Percentiles rank a stretch among this genome's conserved stretches.
These are phyloP conservation scores for Deilephila porcellus DNA, from an alignment of 2,888 invertebrate genomes.

Conservation along the genomic window DNA sequence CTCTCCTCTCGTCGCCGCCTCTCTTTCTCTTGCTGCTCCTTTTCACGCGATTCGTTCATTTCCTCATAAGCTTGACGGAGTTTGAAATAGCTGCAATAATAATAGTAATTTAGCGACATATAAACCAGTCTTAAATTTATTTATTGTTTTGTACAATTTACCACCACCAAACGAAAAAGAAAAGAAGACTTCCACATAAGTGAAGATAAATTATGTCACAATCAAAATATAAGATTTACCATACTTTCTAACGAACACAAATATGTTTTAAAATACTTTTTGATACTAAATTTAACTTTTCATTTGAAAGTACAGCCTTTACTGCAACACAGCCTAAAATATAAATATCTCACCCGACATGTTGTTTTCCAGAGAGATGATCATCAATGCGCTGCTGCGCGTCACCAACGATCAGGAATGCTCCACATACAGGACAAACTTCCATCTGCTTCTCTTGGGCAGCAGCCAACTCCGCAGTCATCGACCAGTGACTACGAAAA, in stretches of 20 bases:
- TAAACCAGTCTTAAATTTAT: neutral
- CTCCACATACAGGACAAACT: slow-evolving; percentile 99
- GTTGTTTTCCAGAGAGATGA: slow-evolving; percentile 99
- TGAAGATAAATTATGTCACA: too few species aligned
- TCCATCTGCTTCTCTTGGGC: slow-evolving; percentile 99
- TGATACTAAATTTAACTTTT: too few species aligned
- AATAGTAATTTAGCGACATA: neutral
- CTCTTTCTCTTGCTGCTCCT: slow-evolving; percentile 86
- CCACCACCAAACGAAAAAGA: too few species aligned
- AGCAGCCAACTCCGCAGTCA: slow-evolving; percentile 93
- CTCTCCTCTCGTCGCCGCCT: slow-evolving; percentile 73
- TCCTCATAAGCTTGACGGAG: slow-evolving; percentile 89
- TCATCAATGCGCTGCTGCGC: slow-evolving; percentile 99
- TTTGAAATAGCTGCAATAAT: slow-evolving; percentile 83
- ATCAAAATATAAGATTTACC: too few species aligned
- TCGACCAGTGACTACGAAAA: slow-evolving; percentile 85
- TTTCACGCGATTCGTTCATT: slow-evolving; percentile 85
- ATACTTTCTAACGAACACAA: too few species aligned
- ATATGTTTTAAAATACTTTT: too few species aligned
- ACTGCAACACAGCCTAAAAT: too few species aligned
- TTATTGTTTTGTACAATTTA: too few species aligned
- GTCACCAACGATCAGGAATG: slow-evolving; percentile 99
- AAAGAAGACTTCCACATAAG: too few species aligned
- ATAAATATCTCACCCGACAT: slow-evolving; percentile 90
- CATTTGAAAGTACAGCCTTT: too few species aligned